Percentiles rank a stretch among this genome's conserved stretches.
phyloP scores from a whole-genome alignment of 1,140 invertebrate genomes.

The Reticulitermes speratus region DNA sequence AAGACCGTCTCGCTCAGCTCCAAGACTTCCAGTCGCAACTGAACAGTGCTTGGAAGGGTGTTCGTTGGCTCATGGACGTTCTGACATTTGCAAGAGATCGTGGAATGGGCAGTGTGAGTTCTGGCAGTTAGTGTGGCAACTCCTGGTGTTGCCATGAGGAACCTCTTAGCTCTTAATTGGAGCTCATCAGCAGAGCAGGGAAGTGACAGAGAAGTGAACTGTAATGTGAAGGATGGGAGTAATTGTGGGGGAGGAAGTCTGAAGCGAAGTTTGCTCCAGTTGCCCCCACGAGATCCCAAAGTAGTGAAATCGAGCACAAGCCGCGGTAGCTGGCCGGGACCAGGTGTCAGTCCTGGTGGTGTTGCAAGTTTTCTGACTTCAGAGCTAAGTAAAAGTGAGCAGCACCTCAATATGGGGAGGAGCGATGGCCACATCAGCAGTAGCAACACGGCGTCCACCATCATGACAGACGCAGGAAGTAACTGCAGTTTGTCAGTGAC shows the following conservation, averaged over 20 bases:
- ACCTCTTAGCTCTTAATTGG: constrained; percentile 26
- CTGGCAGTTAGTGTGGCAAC: background rate
- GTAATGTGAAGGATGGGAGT: constrained; percentile 8
- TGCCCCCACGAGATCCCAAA: constrained; percentile 70
- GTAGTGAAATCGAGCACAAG: constrained; percentile 72
- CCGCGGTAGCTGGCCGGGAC: constrained; percentile 79
- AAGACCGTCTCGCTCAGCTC: constrained; percentile 76
- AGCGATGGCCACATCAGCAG: constrained; percentile 34
- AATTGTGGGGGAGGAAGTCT: constrained; percentile 42
- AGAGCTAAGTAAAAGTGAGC: constrained; percentile 81
- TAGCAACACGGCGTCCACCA: constrained; percentile 32
- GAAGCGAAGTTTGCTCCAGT: constrained; percentile 61
- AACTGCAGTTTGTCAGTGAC: constrained; percentile 39
- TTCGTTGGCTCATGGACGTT: constrained; percentile 93
- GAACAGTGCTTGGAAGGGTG: constrained; percentile 85
- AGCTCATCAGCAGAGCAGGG: background rate
- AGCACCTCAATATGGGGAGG: constrained; percentile 42
- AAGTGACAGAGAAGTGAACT: background rate
- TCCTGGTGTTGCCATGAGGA: constrained; percentile 23
- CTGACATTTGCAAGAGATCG: constrained; percentile 89
- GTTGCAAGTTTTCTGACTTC: constrained; percentile 55
- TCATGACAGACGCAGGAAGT: constrained; percentile 45
- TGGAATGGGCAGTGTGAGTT: constrained; percentile 43
- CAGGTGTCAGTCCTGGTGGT: constrained; percentile 58
- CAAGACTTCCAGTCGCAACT: constrained; percentile 79